Evolutionary conservation across 2,888 invertebrate species (phyloP).

Genomic region (Macrosiphum euphorbiae): DNA sequence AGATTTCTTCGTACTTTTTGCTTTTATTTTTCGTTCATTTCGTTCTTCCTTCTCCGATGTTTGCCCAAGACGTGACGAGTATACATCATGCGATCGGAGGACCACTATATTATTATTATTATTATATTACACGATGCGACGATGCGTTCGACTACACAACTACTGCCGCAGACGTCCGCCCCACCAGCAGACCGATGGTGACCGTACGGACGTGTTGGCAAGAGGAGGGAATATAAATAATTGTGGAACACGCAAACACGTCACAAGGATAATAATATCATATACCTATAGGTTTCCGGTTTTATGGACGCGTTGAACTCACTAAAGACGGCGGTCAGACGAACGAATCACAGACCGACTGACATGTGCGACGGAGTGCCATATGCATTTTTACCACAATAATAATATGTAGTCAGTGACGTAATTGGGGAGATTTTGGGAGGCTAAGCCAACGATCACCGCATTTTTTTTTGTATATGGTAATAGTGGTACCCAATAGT

Average conservation of each 20-base stretch:
- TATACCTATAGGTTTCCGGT: not conserved
- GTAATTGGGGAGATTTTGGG: not conserved
- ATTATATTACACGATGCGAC: slow-evolving; percentile 14
- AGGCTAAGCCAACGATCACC: not conserved
- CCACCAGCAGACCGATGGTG: not conserved
- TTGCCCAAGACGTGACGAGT: slow-evolving; percentile 17
- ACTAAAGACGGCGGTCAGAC: not conserved
- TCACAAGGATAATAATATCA: not conserved
- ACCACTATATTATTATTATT: not conserved
- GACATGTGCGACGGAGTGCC: not conserved
- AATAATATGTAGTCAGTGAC: not conserved
- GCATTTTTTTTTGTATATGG: not conserved
- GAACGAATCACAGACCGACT: not conserved
- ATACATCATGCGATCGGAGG: not conserved
- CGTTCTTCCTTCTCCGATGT: not conserved
- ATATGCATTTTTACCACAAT: not conserved
- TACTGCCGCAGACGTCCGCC: not conserved
- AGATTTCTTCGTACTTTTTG: not conserved
- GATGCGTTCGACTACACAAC: not conserved
- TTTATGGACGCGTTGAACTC: not conserved
- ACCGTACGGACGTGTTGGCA: not conserved
- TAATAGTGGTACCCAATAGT: not conserved
- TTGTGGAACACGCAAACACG: not conserved
- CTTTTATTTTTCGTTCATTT: not conserved
- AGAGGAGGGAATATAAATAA: not conserved